Evolutionary conservation across 2,888 invertebrate genomes (phyloP).

Genomic region (Lithophane leautieri): DNA sequence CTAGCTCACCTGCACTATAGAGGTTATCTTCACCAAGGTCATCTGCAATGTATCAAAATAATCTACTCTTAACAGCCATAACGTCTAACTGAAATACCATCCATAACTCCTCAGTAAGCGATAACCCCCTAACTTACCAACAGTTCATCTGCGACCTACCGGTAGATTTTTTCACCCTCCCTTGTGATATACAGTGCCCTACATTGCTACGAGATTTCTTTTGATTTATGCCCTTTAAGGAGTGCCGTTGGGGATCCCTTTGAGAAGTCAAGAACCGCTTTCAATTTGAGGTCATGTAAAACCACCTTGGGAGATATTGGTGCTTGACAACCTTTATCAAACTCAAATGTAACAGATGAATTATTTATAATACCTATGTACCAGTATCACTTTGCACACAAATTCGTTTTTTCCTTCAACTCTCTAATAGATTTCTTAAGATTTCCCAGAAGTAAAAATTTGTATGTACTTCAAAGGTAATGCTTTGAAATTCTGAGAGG

Average conservation of each 20-base stretch:
- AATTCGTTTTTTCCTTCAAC: conserved; percentile 14
- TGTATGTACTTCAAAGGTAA: background rate
- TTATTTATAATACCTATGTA: conserved; percentile 54
- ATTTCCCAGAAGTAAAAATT: conserved; percentile 40
- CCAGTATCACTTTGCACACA: conserved; percentile 12
- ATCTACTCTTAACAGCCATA: background rate
- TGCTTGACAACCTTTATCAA: conserved; percentile 49
- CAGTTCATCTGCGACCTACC: conserved; percentile 20
- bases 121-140: conserved; percentile 30
- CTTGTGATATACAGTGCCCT: conserved; percentile 49
- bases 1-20: background rate
- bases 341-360: conserved; percentile 50
- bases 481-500: conserved; percentile 3
- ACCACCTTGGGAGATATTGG: conserved; percentile 50
- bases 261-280: conserved; percentile 55
- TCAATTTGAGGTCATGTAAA: conserved; percentile 39
- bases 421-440: conserved; percentile 22
- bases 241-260: conserved; percentile 40
- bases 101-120: background rate
- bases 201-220: conserved; percentile 57
- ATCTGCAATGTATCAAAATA: conserved; percentile 4
- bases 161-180: conserved; percentile 47
- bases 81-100: conserved; percentile 1
- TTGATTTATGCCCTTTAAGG: conserved; percentile 57
- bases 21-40: too few relatives aligned